Conservation (phyloP, 2,113 vertebrate species). For the Phrynocephalus versicolor region DNA sequence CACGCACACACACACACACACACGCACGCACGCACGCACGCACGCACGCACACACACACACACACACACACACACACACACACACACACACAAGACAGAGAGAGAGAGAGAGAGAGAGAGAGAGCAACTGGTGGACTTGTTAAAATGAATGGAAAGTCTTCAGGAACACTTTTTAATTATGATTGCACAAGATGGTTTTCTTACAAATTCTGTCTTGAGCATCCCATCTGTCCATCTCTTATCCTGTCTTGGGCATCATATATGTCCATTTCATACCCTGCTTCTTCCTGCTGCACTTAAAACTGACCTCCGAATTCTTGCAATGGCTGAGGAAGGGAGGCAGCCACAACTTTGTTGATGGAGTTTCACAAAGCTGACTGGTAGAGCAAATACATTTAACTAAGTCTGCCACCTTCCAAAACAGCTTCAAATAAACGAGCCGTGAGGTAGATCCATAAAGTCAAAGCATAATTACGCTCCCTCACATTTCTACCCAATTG, state of each 20-base stretch:
- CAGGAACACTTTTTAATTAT: background rate
- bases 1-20: too few species aligned
- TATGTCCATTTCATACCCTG: background rate
- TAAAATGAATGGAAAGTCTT: background rate
- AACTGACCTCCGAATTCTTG: too few species aligned
- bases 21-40: too few species aligned
- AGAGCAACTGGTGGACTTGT: background rate
- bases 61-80: too few species aligned
- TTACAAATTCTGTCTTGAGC: background rate
- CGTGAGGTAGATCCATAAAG: conserved; percentile 50
- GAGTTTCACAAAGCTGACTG: conserved; percentile 4
- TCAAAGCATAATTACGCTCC: conserved; percentile 62
- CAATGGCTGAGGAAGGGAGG: background rate
- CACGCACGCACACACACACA: too few species aligned
- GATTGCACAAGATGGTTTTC: background rate
- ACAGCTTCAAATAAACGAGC: conserved; percentile 16
- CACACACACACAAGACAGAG: too few species aligned
- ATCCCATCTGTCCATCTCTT: background rate
- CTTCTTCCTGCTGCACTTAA: background rate
- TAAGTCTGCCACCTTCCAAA: conserved; percentile 5
- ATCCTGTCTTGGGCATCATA: background rate
- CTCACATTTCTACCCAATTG: conserved; percentile 55
- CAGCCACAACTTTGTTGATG: background rate
- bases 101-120: too few species aligned
- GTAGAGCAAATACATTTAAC: conserved; percentile 16